Base-by-base conservation (phyloP, 2,888 invertebrate species). In the Diogma glabrata region DNA sequence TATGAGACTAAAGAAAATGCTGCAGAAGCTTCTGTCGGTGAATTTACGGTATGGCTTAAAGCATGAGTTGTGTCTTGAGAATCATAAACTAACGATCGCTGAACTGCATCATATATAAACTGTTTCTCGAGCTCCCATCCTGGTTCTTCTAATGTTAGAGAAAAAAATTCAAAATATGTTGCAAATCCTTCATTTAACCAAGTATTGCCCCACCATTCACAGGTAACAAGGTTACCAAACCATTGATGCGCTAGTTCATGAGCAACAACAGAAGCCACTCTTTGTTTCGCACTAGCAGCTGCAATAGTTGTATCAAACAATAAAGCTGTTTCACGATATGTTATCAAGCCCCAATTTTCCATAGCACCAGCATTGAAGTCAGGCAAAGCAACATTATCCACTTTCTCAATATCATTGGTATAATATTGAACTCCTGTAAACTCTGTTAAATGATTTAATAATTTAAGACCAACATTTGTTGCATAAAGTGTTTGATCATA, bases 281-380 rank as follows among this genome's bases (percentile, higher is more conserved):
- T 30, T 36, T 46, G 46, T 12, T 81, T 78, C 47, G 75, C 76
- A 8, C 73, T 58, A 47, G 76, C 72, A 0, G 81, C 77, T 0
- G 81, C 78, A 26, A 75, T 69, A 3, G 72, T 64, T 40, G 74
- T 73, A 48, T 85, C 82, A 55, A 77, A 84, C 3, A 88, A 66
- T 54, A 87, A 67, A 1, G 77, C 75, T 0, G 80, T 77, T 22
- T 51, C 19, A 6, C 33, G 64, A 50, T 68, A 69, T 3, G 87
- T 87, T 24, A 89, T 82, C 43, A 93, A 67, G 5, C 93, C 93
- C 92, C 93, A 93, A 64, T 93, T 94, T 64, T 94, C 92, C 91
- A 92, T 93, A 36, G 91, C 92, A 17, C 85, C 85, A 55, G 84
- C 82, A 23, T 79, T 75, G 61, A 91, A 90, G 59, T 90, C 86